Percentiles rank a stretch among this genome's conserved stretches.
Conservation (phyloP, 1,140 invertebrate genomes). For the Hesperophylax magnus region DNA sequence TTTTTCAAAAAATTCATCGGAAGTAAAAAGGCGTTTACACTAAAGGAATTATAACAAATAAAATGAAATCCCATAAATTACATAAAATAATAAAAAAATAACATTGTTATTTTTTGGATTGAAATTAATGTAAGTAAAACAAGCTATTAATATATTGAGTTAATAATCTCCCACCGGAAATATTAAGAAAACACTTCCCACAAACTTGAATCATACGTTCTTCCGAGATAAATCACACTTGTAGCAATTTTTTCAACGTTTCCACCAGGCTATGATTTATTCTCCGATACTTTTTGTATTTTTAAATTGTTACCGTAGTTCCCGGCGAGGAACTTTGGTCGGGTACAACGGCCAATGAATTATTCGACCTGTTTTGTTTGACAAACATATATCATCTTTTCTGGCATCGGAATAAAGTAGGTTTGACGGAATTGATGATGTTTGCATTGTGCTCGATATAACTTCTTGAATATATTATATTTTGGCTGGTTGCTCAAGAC, state of each 20-base stretch:
- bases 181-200: background rate
- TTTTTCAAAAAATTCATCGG: no score
- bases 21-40: no score
- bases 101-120: no score
- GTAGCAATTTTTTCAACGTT: background rate
- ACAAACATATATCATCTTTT: constrained; percentile 25
- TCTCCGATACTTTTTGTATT: constrained; percentile 1
- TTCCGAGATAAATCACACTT: background rate
- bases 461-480: background rate
- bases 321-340: background rate
- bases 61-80: no score
- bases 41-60: no score
- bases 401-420: background rate
- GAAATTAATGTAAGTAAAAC: no score
- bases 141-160: no score
- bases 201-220: background rate
- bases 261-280: constrained; percentile 14
- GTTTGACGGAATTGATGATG: background rate
- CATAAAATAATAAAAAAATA: no score
- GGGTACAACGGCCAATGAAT: background rate
- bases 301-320: constrained; percentile 19
- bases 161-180: no score
- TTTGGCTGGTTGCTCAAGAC: no score
- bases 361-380: constrained; percentile 27
- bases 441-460: constrained; percentile 17